A percentile compares a stretch with the other conserved stretches of the same genome.
Evolutionary conservation across 2,113 vertebrate species (phyloP).

Genomic region (Brachirus orientalis): DNA sequence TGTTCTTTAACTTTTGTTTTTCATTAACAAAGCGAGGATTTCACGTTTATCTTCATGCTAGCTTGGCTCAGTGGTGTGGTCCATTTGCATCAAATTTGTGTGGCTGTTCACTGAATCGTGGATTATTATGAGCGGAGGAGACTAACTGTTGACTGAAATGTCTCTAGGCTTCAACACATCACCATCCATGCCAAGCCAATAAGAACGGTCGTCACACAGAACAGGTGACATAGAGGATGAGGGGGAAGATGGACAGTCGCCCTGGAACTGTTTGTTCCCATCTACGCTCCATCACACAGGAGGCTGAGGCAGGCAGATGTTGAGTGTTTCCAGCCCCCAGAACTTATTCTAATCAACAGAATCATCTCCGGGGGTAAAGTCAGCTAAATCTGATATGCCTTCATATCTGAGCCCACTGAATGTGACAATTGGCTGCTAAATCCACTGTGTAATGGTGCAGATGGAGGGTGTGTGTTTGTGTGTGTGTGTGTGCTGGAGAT

Average conservation of each 20-base stretch:
- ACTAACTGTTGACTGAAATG: constrained; percentile 39
- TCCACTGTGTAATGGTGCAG: constrained; percentile 67
- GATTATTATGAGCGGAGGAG: too few relatives aligned
- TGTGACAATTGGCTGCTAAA: constrained; percentile 63
- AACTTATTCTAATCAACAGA: constrained; percentile 68
- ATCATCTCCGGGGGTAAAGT: constrained; percentile 57
- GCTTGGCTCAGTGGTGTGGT: too few relatives aligned
- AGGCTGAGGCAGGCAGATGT: constrained; percentile 61
- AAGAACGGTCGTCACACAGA: constrained; percentile 35
- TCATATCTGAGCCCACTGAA: constrained; percentile 49
- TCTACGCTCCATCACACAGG: constrained; percentile 37
- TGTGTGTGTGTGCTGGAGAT: constrained; percentile 19
- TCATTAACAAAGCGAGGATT: too few relatives aligned
- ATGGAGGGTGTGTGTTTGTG: constrained; percentile 43
- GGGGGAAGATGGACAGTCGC: constrained; percentile 18
- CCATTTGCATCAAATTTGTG: too few relatives aligned
- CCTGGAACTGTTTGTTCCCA: constrained; percentile 42
- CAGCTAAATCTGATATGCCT: constrained; percentile 60
- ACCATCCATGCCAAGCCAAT: constrained; percentile 8
- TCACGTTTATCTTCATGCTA: too few relatives aligned
- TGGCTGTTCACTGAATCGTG: too few relatives aligned
- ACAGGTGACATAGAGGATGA: constrained; percentile 42
- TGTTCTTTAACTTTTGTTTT: too few relatives aligned
- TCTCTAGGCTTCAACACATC: constrained; percentile 9
- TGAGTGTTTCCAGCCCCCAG: constrained; percentile 45